Conservation (phyloP, 2,888 invertebrate species). For the Parthenolecanium corni region DNA sequence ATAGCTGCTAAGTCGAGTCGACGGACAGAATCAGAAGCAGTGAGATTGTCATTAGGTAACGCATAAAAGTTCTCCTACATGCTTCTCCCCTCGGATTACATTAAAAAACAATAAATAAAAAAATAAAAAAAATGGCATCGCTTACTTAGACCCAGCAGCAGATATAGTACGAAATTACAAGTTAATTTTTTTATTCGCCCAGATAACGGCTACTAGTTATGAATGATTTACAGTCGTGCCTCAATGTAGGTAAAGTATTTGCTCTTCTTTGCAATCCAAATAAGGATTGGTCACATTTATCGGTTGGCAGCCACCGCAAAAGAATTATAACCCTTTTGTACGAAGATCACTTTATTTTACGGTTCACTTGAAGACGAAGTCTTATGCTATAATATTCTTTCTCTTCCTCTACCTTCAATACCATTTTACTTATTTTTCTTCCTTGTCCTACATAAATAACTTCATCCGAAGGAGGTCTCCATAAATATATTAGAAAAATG, state of each 20-base stretch:
- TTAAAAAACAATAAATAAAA: too few relatives aligned
- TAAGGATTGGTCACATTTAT: conserved; percentile 19
- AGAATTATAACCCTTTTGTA: conserved; percentile 25
- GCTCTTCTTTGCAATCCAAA: conserved; percentile 13
- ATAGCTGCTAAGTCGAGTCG: too few relatives aligned
- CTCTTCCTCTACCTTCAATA: background rate
- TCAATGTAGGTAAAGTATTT: conserved; percentile 16
- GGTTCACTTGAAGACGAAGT: background rate
- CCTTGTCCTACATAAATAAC: conserved; percentile 15
- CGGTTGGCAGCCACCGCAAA: conserved; percentile 14
- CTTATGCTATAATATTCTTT: background rate
- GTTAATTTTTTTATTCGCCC: background rate
- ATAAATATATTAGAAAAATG: conserved; percentile 19
- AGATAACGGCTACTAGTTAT: conserved; percentile 12
- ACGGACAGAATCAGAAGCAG: too few relatives aligned
- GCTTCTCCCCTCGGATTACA: too few relatives aligned
- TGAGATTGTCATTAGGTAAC: too few relatives aligned
- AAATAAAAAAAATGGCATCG: too few relatives aligned
- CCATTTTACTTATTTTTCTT: background rate
- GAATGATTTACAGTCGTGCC: conserved; percentile 5
- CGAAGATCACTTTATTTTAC: conserved; percentile 21
- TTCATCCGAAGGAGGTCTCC: conserved; percentile 18
- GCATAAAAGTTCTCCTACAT: too few relatives aligned
- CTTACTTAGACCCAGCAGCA: too few relatives aligned
- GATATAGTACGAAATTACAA: background rate